Percentiles rank a stretch among this genome's conserved stretches.
phyloP scores from a whole-genome alignment of 2,113 vertebrate genomes.

The Mesitornis unicolor region DNA sequence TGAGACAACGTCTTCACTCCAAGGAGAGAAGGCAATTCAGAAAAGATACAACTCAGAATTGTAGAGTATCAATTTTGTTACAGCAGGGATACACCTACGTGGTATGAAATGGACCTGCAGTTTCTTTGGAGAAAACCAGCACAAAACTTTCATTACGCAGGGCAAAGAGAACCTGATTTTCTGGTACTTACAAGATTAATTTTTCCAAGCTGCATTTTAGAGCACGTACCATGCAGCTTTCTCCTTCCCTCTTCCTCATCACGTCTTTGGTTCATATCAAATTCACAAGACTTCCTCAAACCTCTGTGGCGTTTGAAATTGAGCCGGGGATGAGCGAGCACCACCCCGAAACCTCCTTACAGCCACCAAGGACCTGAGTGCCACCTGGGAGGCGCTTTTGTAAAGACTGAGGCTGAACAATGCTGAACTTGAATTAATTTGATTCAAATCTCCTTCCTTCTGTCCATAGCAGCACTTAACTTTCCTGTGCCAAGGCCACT shows the following conservation, averaged over 20 bases:
- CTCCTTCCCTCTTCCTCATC: neutral
- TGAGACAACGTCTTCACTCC: neutral
- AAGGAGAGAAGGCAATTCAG: neutral
- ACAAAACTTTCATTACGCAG: neutral
- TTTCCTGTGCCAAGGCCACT: neutral
- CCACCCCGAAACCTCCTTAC: neutral
- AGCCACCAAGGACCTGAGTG: neutral
- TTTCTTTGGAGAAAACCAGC: neutral
- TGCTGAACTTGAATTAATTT: neutral
- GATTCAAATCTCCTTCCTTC: too few species aligned
- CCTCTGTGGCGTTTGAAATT: neutral
- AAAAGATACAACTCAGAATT: neutral
- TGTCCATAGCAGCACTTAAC: neutral
- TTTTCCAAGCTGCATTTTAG: neutral
- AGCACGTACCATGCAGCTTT: neutral
- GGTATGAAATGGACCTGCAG: neutral
- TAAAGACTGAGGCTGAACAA: neutral
- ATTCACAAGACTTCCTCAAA: neutral
- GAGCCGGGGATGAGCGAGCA: rapidly evolving
- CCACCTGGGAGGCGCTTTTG: neutral
- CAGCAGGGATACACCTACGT: neutral
- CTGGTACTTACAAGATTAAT: rapidly evolving
- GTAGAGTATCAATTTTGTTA: neutral
- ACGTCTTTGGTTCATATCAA: neutral
- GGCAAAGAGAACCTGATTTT: neutral